Conservation (phyloP, 2,888 invertebrate species). For the Pammene aurita region DNA sequence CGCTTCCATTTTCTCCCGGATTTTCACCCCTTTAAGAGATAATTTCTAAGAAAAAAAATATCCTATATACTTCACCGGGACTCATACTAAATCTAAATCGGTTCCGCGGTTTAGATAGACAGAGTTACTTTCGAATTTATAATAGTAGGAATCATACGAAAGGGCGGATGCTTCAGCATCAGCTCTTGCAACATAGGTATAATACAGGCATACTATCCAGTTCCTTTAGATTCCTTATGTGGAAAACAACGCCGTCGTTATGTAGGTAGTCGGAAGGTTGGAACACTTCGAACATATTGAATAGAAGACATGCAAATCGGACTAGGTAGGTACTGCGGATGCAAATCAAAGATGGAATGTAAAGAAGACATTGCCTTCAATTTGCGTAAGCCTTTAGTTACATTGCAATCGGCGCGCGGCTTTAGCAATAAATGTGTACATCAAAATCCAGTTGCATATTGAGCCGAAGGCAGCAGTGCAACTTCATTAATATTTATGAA, state of each 20-base stretch:
- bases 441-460: conserved; percentile 26
- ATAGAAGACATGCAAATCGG: not conserved
- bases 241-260: too few relatives aligned
- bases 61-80: too few relatives aligned
- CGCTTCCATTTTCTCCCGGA: too few relatives aligned
- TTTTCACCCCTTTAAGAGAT: too few relatives aligned
- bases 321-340: not conserved
- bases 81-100: too few relatives aligned
- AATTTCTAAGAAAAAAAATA: not conserved
- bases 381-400: conserved; percentile 5
- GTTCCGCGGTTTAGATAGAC: too few relatives aligned
- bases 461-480: conserved; percentile 31
- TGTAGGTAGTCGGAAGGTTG: not conserved
- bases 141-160: too few relatives aligned
- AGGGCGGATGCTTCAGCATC: too few relatives aligned
- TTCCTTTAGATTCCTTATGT: too few relatives aligned
- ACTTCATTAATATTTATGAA: conserved; percentile 42
- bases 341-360: conserved; percentile 8
- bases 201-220: not conserved
- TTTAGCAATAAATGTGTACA: conserved; percentile 31
- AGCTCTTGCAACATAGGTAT: too few relatives aligned
- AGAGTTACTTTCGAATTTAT: too few relatives aligned
- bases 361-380: conserved; percentile 2
- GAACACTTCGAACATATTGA: not conserved
- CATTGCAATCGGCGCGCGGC: not conserved